phyloP scores from a whole-genome alignment of 2,113 vertebrate genomes.

The Pseudopipra pipra region DNA sequence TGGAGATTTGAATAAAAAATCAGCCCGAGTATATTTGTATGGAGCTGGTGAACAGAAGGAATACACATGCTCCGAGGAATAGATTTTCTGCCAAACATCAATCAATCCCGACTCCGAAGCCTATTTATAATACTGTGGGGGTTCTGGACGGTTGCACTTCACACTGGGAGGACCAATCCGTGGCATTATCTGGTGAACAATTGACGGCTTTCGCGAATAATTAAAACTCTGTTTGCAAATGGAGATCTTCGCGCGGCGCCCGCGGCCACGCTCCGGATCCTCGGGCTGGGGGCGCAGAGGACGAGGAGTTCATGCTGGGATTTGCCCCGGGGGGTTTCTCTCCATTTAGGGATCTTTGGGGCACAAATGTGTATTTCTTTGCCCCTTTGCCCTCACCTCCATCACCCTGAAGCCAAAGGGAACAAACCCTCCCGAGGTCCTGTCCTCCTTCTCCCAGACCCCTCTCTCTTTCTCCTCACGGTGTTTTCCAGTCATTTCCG shows the following conservation, averaged over 20 bases:
- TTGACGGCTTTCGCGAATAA: slow-evolving; percentile 78
- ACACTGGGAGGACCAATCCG: slow-evolving; percentile 79
- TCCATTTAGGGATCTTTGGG: background rate
- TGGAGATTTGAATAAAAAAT: slow-evolving; percentile 79
- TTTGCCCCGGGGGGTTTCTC: slow-evolving; percentile 35
- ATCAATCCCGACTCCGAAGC: slow-evolving; percentile 78
- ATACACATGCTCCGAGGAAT: slow-evolving; percentile 82
- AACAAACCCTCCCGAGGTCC: background rate
- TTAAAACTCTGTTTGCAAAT: slow-evolving; percentile 79
- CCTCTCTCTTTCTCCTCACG: background rate
- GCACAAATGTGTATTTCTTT: background rate
- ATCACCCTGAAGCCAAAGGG: background rate
- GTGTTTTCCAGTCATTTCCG: background rate
- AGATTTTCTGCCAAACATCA: slow-evolving; percentile 84
- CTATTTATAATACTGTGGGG: slow-evolving; percentile 83
- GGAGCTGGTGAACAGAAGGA: slow-evolving; percentile 84
- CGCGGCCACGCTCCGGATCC: slow-evolving; percentile 63
- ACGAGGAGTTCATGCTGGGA: slow-evolving; percentile 70
- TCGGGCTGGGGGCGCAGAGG: slow-evolving; percentile 74
- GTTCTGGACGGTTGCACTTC: slow-evolving; percentile 75
- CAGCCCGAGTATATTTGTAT: slow-evolving; percentile 78
- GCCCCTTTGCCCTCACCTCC: background rate
- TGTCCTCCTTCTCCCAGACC: background rate
- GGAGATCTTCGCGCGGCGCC: slow-evolving; percentile 70
- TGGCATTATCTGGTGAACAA: slow-evolving; percentile 79